Base-by-base conservation (phyloP, 64 coral and sea anemone genomes). In the Exaiptasia diaphana region DNA sequence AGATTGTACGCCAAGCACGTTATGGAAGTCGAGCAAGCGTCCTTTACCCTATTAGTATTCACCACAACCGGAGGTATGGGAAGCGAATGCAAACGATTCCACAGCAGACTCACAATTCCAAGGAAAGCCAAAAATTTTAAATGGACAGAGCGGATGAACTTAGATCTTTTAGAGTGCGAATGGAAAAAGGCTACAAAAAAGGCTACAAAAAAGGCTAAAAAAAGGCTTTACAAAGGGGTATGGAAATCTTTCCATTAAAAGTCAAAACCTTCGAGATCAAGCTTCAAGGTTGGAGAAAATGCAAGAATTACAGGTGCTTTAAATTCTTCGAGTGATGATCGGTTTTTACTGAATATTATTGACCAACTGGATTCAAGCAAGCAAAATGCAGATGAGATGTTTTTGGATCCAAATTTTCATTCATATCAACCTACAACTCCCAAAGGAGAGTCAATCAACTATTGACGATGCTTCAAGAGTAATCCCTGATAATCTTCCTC, bases 191-290 rank as follows among this genome's bases (percentile, higher is more conserved):
- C 18, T 83, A 83, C 41, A 83, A 70, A 25, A 46, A 83, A 68
- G 80, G 49, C 32, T 46, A 46, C 15, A 46, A 46, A 46, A 46
- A 46, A 46, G n/a, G n/a, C n/a, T n/a, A 46, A 46, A 46, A 6
- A 15, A 15, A 46, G 43, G 6, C 15, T 7, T 15, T 15, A 22
- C 65, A 37, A 83, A 58, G 21, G 80, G 80, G n/a, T 83, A 83
- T 71, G 24, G 30, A 71, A 38, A 83, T 58, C 48, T 83, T 30
- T 44, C 22, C 29, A 31, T 70, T 52, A 70, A 83, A 56, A 33
- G 50, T 49, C 82, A 86, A 74, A 86, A 86, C 41, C 71, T 86
- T n/a, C 30, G 82, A 61, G 82, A 86, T 29, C 70, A 86, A 73
- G 82, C 82, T 45, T 74, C 69, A 14, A 72, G 82, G 36, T 39